Base-by-base conservation (phyloP, 2,888 invertebrate genomes). In the Amiota minor region DNA sequence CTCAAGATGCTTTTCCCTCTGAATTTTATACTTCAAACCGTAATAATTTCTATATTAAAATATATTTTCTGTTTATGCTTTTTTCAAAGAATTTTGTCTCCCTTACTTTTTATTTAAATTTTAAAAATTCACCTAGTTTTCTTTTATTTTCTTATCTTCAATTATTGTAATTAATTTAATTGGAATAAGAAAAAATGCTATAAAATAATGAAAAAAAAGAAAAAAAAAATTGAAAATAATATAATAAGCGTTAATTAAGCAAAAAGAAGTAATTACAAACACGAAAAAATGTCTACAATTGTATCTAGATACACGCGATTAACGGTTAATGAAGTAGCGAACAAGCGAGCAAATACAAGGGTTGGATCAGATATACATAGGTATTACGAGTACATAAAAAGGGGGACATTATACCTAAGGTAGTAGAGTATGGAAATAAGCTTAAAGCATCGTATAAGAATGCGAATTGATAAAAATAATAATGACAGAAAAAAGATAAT, bases 91-190 rank as follows among this genome's bases (percentile, higher is more conserved):
- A 4, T 35, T 53, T 6, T 53, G 53, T 53, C 53, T 53, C 14
- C 53, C 14, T 53, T 16, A 20, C 59, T 56, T 56, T n/a, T n/a
- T 56, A 56, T 59, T 20, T 20, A 18, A 53, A 53, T 53, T 53
- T 14, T 4, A 53, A 53, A 53, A n/a, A 6, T 56, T 56, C 4
- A 2, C 4, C 4, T 50, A 2, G 50, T 16, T 18, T 56, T 56
- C 16, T 56, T n/a, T 56, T 23, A 3, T 23, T 16, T 16, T 9
- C 20, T 18, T 16, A 11, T 16, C 53, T 45, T 71, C 77, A 81
- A 82, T 81, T 81, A 81, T 74, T 74, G 79, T 75, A 81, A 82
- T 83, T 81, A 81, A 70, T 81, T 81, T 83, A 79, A 83, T 82
- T 79, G 80, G 59, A 46, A 47, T 46, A 70, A n/a, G 23, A 35